Evolutionary conservation across 2,888 invertebrate species (phyloP), one percentile per base, ranked within the genome.

Genomic region (Opisthograptis luteolata): DNA sequence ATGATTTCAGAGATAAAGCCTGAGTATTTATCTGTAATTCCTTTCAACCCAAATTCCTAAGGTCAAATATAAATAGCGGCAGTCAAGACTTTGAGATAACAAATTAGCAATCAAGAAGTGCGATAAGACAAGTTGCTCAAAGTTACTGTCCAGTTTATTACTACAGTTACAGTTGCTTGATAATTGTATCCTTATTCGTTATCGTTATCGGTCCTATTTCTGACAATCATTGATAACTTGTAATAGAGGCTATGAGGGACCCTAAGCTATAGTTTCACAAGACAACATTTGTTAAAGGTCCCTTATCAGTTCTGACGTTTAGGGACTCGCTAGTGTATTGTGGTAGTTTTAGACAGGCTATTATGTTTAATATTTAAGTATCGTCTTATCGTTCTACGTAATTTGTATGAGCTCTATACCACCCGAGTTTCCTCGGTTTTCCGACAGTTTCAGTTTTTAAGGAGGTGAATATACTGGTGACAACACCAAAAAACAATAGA

Each of bases 261-360:
- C 34, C 34, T 13, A 40, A 34, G 40, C 19, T 12, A 19, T n/a
- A 28, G 37, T 42, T 44, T 40, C 28, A n/a, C 25, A 44, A 39
- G 24, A 22, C 27, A 34, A 12, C 24, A 19, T 44, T 50, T 50
- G 35, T 50, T 40, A 50, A 39, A 37, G 20, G 32, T 7, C 15
- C 17, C 27, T 42, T 48, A 50, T 49, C 49, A 60, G 46, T 52
- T 67, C 66, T 68, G 65, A 65, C 68, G 62, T 62, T 58, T 24
- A 67, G 67, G 19, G 7, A 17, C 10, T 7, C 15, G 24, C 4
- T 37, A 13, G 8, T 25, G 15, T 13, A 19, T 19, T 19, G 17
- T 2, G 2, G 17, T 17, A 17, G 17, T 5, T 2, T 17, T 17
- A 17, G 17, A n/a, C n/a, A n/a, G n/a, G n/a, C n/a, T n/a, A n/a